phyloP scores from a whole-genome alignment of 2,888 invertebrate species.

The Cerastis leucographa region DNA sequence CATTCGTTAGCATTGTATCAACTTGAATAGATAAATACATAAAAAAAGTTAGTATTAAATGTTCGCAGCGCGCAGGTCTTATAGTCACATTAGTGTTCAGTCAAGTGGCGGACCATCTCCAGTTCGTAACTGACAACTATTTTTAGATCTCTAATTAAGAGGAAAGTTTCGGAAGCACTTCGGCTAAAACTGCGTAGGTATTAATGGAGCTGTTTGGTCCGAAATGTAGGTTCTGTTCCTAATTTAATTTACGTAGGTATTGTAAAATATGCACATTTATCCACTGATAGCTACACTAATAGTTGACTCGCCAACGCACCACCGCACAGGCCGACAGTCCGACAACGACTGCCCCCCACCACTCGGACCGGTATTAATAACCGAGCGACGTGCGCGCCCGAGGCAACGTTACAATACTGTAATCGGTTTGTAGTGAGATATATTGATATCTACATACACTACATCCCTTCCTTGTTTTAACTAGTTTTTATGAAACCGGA shows the following conservation, averaged over 20 bases:
- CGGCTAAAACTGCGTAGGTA: conserved; percentile 8
- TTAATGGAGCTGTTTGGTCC: not conserved
- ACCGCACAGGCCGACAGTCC: too few relatives aligned
- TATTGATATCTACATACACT: too few relatives aligned
- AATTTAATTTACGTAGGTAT: not conserved
- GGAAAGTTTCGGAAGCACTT: conserved; percentile 8
- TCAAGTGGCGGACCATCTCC: conserved; percentile 21
- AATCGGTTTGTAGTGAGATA: too few relatives aligned
- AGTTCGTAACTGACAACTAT: conserved; percentile 40
- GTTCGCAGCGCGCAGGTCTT: conserved; percentile 70
- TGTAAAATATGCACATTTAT: too few relatives aligned
- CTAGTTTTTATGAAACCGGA: too few relatives aligned
- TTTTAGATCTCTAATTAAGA: conserved; percentile 43
- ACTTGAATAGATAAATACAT: not conserved
- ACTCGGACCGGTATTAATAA: too few relatives aligned
- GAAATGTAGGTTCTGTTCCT: not conserved
- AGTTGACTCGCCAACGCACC: too few relatives aligned
- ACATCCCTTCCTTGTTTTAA: too few relatives aligned
- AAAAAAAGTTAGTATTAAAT: conserved; percentile 63
- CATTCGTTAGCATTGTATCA: not conserved
- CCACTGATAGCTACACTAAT: too few relatives aligned
- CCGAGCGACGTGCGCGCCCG: too few relatives aligned
- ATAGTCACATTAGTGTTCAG: conserved; percentile 32
- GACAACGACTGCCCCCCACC: too few relatives aligned
- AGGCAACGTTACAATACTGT: too few relatives aligned